These are phyloP conservation scores for Molothrus aeneus DNA, from an alignment of 2,797 vertebrate genomes.

Conservation along the genomic window DNA sequence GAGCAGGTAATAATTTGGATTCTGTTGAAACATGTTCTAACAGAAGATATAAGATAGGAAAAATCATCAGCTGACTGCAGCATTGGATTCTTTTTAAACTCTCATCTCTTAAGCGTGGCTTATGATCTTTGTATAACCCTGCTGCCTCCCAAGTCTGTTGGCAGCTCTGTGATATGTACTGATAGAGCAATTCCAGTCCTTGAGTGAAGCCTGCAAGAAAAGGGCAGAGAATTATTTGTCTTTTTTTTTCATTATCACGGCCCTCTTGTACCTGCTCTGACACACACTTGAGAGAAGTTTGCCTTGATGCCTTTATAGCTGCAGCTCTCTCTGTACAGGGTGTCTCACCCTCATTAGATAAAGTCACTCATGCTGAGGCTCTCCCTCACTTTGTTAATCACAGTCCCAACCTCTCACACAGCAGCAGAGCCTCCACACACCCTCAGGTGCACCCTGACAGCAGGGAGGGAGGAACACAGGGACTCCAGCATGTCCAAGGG, in stretches of 20 bases:
- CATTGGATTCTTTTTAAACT: neutral
- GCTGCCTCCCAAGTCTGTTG: neutral
- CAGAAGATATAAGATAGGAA: neutral
- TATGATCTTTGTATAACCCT: neutral
- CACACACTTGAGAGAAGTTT: neutral
- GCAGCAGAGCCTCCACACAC: neutral
- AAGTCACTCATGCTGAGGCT: neutral
- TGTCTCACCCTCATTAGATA: neutral
- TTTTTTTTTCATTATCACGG: neutral
- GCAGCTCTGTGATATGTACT: neutral
- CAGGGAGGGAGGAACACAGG: neutral
- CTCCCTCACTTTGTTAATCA: neutral
- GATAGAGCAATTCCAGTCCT: conserved; percentile 3
- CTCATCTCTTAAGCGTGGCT: neutral
- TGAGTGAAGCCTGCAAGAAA: conserved; percentile 31
- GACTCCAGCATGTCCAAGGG: accelerated
- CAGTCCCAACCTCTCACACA: neutral
- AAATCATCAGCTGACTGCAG: neutral
- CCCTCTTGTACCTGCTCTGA: neutral
- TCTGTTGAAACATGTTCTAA: neutral
- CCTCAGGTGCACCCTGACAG: accelerated
- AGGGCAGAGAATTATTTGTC: conserved; percentile 54
- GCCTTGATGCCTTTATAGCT: conserved; percentile 35
- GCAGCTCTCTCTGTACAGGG: neutral
- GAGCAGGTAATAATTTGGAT: neutral